These are phyloP conservation scores for Ia io DNA, from an alignment of 2,113 vertebrate species.

Conservation along the genomic window DNA sequence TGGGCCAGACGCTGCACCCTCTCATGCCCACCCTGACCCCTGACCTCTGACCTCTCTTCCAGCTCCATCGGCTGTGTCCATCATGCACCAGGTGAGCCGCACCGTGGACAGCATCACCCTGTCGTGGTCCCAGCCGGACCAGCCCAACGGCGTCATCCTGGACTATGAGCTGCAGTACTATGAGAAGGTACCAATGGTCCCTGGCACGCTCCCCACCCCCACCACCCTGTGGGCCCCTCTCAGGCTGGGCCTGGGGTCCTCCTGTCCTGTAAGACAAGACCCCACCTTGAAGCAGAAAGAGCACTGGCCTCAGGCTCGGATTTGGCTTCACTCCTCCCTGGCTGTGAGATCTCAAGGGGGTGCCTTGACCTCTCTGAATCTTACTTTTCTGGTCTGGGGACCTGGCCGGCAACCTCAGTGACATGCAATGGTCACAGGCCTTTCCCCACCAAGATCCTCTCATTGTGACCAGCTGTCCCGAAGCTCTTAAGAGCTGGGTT, in stretches of 20 bases:
- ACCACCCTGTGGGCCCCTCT: not conserved
- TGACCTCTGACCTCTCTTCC: constrained; percentile 72
- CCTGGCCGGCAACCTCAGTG: not conserved
- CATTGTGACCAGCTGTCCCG: not conserved
- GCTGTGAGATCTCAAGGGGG: not conserved
- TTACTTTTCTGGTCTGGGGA: not conserved
- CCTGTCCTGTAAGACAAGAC: fast-evolving
- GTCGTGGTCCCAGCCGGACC: constrained; percentile 97
- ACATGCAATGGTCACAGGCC: not conserved
- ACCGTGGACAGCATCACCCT: constrained; percentile 92
- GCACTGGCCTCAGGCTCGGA: not conserved
- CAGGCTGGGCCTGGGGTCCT: not conserved
- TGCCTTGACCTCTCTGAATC: not conserved
- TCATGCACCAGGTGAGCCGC: constrained; percentile 96
- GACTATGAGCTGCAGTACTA: constrained; percentile 97
- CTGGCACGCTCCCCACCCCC: fast-evolving
- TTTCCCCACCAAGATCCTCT: not conserved
- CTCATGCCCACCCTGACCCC: not conserved
- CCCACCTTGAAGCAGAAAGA: not conserved
- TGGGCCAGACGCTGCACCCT: not conserved
- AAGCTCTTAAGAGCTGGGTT: not conserved
- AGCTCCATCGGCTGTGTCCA: constrained; percentile 95
- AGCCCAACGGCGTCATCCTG: constrained; percentile 95
- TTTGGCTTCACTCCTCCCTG: fast-evolving
- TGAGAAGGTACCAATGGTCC: constrained; percentile 89